Evolutionary conservation across 2,888 invertebrate genomes (phyloP).

Genomic region (Caenorhabditis afra): DNA sequence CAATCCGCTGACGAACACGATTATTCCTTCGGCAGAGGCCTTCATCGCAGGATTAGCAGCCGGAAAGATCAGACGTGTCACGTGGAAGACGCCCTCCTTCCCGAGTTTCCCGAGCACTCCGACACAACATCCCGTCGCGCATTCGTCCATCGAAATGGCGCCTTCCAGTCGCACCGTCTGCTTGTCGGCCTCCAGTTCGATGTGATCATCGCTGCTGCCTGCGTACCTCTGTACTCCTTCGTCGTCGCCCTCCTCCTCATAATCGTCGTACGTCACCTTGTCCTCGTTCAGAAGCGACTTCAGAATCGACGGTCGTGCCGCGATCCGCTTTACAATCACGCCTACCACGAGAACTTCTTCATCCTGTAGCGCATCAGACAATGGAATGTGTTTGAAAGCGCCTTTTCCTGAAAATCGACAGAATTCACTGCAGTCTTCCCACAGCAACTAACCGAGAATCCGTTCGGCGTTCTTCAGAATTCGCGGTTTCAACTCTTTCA

Average conservation of each 20-base stretch:
- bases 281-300: conserved; percentile 57
- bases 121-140: conserved; percentile 67
- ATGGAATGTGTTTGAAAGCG: conserved; percentile 19
- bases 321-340: conserved; percentile 64
- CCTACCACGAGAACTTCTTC: conserved; percentile 66
- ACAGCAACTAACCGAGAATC: conserved; percentile 38
- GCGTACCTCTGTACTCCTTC: conserved; percentile 42
- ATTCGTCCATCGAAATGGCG: conserved; percentile 60
- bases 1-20: conserved; percentile 65
- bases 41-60: conserved; percentile 11
- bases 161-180: conserved; percentile 57
- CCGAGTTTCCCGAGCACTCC: conserved; percentile 60
- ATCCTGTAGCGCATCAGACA: conserved; percentile 49
- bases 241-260: conserved; percentile 52
- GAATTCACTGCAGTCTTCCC: background rate
- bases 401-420: conserved; percentile 49
- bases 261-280: conserved; percentile 61
- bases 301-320: conserved; percentile 63
- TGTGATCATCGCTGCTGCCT: conserved; percentile 57
- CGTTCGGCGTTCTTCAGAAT: conserved; percentile 56
- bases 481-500: conserved; percentile 51
- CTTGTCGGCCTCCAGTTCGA: conserved; percentile 66
- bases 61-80: conserved; percentile 60
- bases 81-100: conserved; percentile 58
- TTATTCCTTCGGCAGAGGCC: background rate